These are phyloP conservation scores for Podotricha telesiphe DNA, from an alignment of 2,888 invertebrate genomes.

Conservation along the genomic window DNA sequence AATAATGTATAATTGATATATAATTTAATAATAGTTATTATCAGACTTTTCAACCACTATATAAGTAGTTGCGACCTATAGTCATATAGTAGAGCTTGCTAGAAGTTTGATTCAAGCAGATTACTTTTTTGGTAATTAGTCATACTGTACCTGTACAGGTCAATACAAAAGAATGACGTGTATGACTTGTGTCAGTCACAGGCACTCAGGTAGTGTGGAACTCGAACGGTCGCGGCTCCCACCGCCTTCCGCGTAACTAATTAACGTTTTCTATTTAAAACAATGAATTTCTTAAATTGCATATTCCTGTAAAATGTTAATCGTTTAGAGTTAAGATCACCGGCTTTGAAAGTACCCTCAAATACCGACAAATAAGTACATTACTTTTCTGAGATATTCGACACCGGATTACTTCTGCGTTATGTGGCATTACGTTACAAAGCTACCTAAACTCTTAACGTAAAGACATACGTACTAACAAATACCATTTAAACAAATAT, in stretches of 20 bases:
- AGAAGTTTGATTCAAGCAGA: neutral
- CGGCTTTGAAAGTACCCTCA: neutral
- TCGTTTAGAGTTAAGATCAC: conserved; percentile 9
- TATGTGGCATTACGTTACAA: neutral
- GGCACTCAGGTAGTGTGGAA: neutral
- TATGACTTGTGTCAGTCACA: conserved; percentile 2
- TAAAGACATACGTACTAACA: too few relatives aligned
- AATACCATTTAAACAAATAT: too few relatives aligned
- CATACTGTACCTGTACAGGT: neutral
- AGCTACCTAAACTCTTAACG: neutral
- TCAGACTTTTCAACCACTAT: too few relatives aligned
- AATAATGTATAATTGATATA: too few relatives aligned
- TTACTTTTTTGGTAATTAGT: neutral
- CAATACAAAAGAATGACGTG: neutral
- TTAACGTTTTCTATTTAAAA: conserved; percentile 28
- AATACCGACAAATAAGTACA: conserved; percentile 18
- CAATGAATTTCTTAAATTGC: conserved; percentile 20
- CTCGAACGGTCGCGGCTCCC: conserved; percentile 23
- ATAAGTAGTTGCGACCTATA: too few relatives aligned
- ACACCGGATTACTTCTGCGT: neutral
- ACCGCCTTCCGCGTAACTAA: conserved; percentile 36
- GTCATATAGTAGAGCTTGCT: too few relatives aligned
- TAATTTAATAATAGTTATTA: too few relatives aligned
- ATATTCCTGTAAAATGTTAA: conserved; percentile 23
- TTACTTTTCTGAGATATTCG: neutral